These are phyloP conservation scores for Eilema sororculum DNA, from an alignment of 2,888 invertebrate genomes.

Conservation along the genomic window DNA sequence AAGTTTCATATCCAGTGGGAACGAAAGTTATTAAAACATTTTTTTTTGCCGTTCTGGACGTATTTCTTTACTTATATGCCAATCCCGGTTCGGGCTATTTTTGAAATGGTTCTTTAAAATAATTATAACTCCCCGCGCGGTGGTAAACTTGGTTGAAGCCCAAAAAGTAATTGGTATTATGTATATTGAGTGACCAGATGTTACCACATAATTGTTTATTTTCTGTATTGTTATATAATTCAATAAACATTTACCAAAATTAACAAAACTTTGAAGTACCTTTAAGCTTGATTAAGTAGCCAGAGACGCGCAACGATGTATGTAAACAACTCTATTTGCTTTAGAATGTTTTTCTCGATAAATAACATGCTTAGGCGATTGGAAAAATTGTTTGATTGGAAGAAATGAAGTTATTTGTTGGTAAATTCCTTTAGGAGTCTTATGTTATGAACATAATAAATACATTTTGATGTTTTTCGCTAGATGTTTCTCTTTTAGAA, in stretches of 20 bases:
- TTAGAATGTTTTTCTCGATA: slow-evolving; percentile 3
- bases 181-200: too few species aligned
- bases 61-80: not conserved
- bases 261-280: slow-evolving; percentile 19
- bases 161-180: not conserved
- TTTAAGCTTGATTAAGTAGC: slow-evolving; percentile 12
- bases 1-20: not conserved
- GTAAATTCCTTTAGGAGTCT: not conserved
- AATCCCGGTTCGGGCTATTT: not conserved
- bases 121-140: too few species aligned
- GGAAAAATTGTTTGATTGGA: not conserved
- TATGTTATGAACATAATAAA: not conserved
- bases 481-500: not conserved
- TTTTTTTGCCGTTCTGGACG: not conserved
- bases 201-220: too few species aligned
- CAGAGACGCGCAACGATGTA: slow-evolving; percentile 9
- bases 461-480: not conserved
- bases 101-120: not conserved
- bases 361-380: not conserved
- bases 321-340: slow-evolving; percentile 19
- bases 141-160: not conserved
- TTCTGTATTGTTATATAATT: not conserved
- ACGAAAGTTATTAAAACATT: not conserved
- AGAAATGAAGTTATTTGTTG: not conserved
- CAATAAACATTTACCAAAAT: slow-evolving; percentile 15